Conservation (phyloP, 2,888 invertebrate genomes). For the Eupithecia dodoneata region DNA sequence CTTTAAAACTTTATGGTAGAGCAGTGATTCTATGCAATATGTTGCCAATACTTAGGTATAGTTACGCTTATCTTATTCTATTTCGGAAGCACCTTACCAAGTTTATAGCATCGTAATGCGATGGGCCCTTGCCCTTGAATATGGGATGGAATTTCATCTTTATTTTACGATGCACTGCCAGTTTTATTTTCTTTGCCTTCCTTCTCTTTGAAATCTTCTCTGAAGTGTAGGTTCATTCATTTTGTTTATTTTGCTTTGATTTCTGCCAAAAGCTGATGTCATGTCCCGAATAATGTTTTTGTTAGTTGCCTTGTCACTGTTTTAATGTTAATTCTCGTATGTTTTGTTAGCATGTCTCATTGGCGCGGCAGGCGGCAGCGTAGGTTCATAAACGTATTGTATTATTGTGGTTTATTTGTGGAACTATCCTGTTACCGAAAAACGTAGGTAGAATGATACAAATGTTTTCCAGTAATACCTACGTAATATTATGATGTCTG, state of each 20-base stretch:
- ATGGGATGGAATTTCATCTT: constrained; percentile 14
- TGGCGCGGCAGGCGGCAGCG: constrained; percentile 27
- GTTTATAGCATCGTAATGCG: not conserved
- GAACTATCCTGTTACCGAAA: constrained; percentile 15
- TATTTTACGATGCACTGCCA: not conserved
- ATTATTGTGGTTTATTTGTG: constrained; percentile 35
- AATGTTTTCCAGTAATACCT: not conserved
- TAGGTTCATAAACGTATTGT: constrained; percentile 28
- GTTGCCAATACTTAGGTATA: not conserved
- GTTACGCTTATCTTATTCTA: not conserved
- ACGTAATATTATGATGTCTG: not conserved
- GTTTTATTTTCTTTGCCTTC: constrained; percentile 2
- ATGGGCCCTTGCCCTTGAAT: constrained; percentile 24
- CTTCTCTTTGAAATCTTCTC: not conserved
- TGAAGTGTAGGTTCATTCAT: constrained; percentile 2
- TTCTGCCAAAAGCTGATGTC: constrained; percentile 40
- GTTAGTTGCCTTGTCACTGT: constrained; percentile 38
- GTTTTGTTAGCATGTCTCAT: constrained; percentile 28
- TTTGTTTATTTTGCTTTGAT: constrained; percentile 26
- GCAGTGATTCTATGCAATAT: not conserved
- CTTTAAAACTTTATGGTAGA: constrained; percentile 11
- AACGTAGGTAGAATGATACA: not conserved
- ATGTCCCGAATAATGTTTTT: constrained; percentile 35
- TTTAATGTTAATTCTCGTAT: constrained; percentile 33
- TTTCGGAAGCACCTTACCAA: not conserved